phyloP scores from a whole-genome alignment of 2,797 vertebrate genomes.

The Ceryle rudis region DNA sequence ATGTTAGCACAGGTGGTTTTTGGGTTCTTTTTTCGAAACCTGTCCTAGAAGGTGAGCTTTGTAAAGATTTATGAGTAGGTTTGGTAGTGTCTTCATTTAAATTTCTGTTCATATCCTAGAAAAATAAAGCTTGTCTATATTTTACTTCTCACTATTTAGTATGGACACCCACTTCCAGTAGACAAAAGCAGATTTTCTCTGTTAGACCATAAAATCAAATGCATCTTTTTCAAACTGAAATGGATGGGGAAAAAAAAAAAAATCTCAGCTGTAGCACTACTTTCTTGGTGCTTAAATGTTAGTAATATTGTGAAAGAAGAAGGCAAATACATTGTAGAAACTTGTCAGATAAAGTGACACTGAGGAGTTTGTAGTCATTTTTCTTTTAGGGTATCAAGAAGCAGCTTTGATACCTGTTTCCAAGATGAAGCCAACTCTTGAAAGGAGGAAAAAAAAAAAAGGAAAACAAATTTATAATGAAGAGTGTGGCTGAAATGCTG shows the following conservation, averaged over 20 bases:
- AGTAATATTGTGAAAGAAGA: background rate
- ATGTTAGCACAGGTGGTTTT: background rate
- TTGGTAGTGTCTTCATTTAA: background rate
- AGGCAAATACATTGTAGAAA: constrained; percentile 16
- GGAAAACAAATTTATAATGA: constrained; percentile 15
- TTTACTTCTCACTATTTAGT: constrained; percentile 30
- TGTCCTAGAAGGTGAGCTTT: background rate
- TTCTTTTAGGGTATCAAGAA: background rate
- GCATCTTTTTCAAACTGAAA: constrained; percentile 17
- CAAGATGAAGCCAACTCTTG: constrained; percentile 24
- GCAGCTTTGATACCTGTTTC: constrained; percentile 20
- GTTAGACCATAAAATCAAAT: constrained; percentile 20
- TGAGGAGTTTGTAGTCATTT: background rate
- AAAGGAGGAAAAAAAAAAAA: background rate
- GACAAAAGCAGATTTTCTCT: constrained; percentile 24
- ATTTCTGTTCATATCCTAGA: background rate
- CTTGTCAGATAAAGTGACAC: constrained; percentile 9
- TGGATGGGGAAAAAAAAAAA: background rate
- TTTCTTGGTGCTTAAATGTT: background rate
- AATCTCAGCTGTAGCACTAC: background rate
- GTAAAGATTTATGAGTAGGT: background rate
- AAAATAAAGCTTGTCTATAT: background rate
- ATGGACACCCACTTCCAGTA: background rate
- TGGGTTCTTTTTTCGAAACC: background rate
- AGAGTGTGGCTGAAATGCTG: background rate